Percentiles rank a stretch among this genome's conserved stretches.
These are phyloP conservation scores for Sebastes miniatus DNA, from an alignment of 2,797 vertebrate genomes.

Conservation along the genomic window DNA sequence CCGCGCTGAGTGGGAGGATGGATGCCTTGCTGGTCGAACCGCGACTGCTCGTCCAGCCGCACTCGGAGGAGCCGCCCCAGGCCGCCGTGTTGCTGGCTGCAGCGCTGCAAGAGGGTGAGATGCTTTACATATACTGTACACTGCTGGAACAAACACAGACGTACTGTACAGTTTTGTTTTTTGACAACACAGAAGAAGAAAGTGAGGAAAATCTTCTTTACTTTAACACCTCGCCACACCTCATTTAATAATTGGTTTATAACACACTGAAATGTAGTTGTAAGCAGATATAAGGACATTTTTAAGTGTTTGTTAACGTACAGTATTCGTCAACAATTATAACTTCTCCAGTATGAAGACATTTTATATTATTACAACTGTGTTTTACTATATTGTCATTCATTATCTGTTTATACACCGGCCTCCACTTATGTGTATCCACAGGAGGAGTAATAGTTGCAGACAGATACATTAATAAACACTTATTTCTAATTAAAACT, in stretches of 20 bases:
- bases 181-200: background rate
- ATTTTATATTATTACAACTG: background rate
- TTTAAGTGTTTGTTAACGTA: background rate
- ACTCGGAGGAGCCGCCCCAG: conserved; percentile 87
- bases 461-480: background rate
- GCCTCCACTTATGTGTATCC: no score
- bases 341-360: background rate
- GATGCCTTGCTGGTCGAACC: conserved; percentile 77
- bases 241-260: background rate
- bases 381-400: background rate
- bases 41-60: conserved; percentile 86
- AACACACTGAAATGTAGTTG: background rate
- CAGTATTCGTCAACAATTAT: background rate
- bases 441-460: background rate
- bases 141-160: background rate
- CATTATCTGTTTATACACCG: background rate
- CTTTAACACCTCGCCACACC: background rate
- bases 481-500: background rate
- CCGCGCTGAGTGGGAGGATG: conserved; percentile 75
- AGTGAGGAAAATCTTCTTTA: background rate
- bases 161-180: background rate
- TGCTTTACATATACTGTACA: background rate
- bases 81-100: conserved; percentile 83
- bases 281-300: background rate
- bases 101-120: conserved; percentile 90